Base-by-base conservation (phyloP, 1,140 invertebrate species). In the Calycopis cecrops region DNA sequence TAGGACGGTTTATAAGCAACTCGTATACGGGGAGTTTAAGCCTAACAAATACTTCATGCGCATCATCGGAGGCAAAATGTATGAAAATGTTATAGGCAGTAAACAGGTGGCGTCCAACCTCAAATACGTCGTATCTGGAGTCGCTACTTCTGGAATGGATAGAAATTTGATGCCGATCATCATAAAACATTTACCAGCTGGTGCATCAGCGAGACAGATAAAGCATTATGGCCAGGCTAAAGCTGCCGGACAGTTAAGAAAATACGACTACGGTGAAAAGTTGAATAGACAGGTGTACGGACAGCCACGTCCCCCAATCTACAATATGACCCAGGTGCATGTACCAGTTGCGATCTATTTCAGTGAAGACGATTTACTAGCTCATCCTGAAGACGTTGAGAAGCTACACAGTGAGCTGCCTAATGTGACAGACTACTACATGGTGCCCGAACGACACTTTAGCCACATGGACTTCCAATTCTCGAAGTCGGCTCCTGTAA, bases 131-230 rank as follows among this genome's bases (percentile, higher is more conserved):
- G 64, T 92, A n/a, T 75, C 88, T 55, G 91, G 91, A 18, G 87
- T 89, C 37, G 88, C 88, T 67, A 65, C 71, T 0, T 73, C 87
- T 0, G 85, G 90, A 55, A 64, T 91, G 35, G 88, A 90, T 21
- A 79, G 69, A 55, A 85, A 84, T 59, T 67, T 92, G 63, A 67
- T 94, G 1, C 90, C 93, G 0, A 91, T 94, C 0, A 93, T 96
- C 62, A 82, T 93, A 47, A 89, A 89, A 1, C 94, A 97, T 73
- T 89, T 92, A 9, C 95, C 96, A 1, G 92, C 94, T 11, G 95
- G 95, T 21, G 91, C 93, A 0, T 95, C 94, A 0, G 91, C 91
- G 49, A 91, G 92, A 67, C 93, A n/a, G n/a, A n/a, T n/a, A n/a
- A n/a, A n/a, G n/a, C n/a, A n/a, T n/a, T n/a, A n/a, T n/a, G n/a